Evolutionary conservation across 2,113 vertebrate species (phyloP).

Genomic region (Glaucomys volans): DNA sequence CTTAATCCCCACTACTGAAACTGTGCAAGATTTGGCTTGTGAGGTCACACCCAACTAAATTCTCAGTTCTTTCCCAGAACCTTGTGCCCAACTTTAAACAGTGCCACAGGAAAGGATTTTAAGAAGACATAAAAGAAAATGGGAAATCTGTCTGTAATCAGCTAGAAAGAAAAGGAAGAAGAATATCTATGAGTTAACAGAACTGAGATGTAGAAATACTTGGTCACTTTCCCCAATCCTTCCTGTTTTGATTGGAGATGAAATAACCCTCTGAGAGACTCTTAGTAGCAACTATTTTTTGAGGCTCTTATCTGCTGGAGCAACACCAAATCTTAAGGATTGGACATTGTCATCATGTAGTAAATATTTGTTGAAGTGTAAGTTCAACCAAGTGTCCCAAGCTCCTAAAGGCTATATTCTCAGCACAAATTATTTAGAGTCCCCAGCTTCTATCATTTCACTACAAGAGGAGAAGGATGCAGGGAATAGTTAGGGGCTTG

Average conservation of each 20-base stretch:
- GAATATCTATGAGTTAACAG: neutral
- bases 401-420: neutral
- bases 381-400: neutral
- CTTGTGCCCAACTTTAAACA: neutral
- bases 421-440: neutral
- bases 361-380: conserved; percentile 22
- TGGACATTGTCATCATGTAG: neutral
- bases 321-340: neutral
- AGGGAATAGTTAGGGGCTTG: neutral
- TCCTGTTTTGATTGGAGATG: neutral
- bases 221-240: neutral
- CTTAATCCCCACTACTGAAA: neutral
- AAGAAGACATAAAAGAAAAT: neutral
- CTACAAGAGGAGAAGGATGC: conserved; percentile 47
- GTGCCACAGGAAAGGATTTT: neutral
- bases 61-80: conserved; percentile 41
- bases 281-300: neutral
- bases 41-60: neutral
- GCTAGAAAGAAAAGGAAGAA: neutral
- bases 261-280: neutral
- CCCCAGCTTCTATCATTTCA: neutral
- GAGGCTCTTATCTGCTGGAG: neutral
- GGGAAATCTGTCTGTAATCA: neutral
- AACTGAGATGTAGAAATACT: neutral
- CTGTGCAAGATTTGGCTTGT: neutral